Evolutionary conservation across 1,140 invertebrate genomes (phyloP), one percentile per base, ranked within the genome.

Genomic region (Lordiphosa mommai): DNA sequence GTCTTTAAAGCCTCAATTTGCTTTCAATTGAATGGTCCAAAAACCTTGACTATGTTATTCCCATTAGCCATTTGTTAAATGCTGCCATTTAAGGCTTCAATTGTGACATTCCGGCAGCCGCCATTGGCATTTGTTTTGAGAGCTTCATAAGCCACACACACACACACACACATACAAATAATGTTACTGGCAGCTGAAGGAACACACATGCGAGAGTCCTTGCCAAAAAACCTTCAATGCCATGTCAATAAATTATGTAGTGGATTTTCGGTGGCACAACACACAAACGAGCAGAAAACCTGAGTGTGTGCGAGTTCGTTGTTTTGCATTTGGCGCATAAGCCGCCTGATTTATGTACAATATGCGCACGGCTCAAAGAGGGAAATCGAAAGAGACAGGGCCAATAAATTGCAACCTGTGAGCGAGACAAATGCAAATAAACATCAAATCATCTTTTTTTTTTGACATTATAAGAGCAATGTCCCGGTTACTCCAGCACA

Each of bases 211-310:
- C 67, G 76, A 65, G 50, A 79, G 49, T 66, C 33, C 20, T 38
- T 68, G 58, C 47, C 53, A 61, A 32, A 32, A 58, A 60, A 47
- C 34, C 73, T 56, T 77, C 56, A 64, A 67, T 60, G 76, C 41
- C 47, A 72, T 82, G 71, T 82, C 76, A 76, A 82, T 82, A 84
- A 82, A 84, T 82, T 76, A 82, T 76, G 76, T 63, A 82, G 71
- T 84, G 76, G 76, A 76, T 82, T 82, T 80, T 64, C 51, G 50
- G 56, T 49, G 38, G 46, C 61, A 61, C 55, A 51, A 8, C 29
- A 61, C 27, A 23, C 57, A 60, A 51, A 60, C 43, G 32, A 30
- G 33, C 8, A 55, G 44, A 37, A 51, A 59, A 56, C 51, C 37
- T 57, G 6, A 34, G 12, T 16, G 6, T 12, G 6, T 33, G 14